phyloP scores from a whole-genome alignment of 2,113 vertebrate species.

The Scortum barcoo region DNA sequence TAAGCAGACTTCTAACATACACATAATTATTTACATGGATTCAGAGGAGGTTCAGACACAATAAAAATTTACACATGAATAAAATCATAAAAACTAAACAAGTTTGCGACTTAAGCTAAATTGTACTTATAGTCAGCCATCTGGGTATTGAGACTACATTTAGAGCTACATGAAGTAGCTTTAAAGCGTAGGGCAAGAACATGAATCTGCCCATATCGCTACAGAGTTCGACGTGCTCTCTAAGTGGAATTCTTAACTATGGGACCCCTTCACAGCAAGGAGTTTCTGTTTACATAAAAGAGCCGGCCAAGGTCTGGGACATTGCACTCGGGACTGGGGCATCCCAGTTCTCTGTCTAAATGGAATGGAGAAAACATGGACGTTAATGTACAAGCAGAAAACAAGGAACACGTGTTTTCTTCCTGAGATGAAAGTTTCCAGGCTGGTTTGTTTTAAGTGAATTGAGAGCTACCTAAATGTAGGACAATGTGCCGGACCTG shows the following conservation, averaged over 20 bases:
- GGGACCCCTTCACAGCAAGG: constrained; percentile 86
- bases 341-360: constrained; percentile 72
- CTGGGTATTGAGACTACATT: constrained; percentile 74
- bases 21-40: background rate
- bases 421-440: constrained; percentile 72
- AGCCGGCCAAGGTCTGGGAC: constrained; percentile 76
- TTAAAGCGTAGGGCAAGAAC: constrained; percentile 67
- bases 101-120: constrained; percentile 41
- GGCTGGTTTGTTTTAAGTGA: constrained; percentile 50
- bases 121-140: constrained; percentile 43
- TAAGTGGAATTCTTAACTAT: constrained; percentile 86
- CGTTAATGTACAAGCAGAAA: constrained; percentile 75
- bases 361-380: constrained; percentile 79
- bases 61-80: constrained; percentile 4
- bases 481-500: constrained; percentile 13
- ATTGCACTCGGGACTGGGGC: constrained; percentile 82
- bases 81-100: constrained; percentile 24
- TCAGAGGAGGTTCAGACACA: background rate
- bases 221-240: constrained; percentile 67
- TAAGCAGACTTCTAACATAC: background rate
- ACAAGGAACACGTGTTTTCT: constrained; percentile 69
- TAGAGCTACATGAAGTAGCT: constrained; percentile 69
- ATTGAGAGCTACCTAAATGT: constrained; percentile 46
- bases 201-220: constrained; percentile 71
- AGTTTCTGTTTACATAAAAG: constrained; percentile 84